phyloP scores from a whole-genome alignment of 2,888 invertebrate species.

The Autographa gamma region DNA sequence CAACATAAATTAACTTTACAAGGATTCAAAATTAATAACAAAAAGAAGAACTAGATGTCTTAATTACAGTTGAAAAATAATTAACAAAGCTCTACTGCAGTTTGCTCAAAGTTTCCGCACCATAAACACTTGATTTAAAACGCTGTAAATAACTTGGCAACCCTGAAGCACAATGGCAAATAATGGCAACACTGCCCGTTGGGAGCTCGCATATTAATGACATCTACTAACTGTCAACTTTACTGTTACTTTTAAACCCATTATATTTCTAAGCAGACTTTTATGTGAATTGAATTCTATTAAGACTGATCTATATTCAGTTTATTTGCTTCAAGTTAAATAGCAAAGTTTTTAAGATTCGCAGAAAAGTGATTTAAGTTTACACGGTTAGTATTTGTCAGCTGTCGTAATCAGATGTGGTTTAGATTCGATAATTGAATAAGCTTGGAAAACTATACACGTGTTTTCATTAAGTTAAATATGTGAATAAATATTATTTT shows the following conservation, averaged over 20 bases:
- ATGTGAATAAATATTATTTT: too few species aligned
- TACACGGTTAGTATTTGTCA: not conserved
- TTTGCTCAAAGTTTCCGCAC: not conserved
- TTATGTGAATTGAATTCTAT: constrained; percentile 27
- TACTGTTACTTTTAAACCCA: constrained; percentile 51
- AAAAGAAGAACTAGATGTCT: not conserved
- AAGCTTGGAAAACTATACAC: not conserved
- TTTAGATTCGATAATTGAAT: not conserved
- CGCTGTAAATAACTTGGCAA: constrained; percentile 23
- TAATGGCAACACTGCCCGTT: constrained; percentile 36
- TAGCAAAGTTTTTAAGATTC: constrained; percentile 4
- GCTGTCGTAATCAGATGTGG: not conserved
- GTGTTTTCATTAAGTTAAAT: not conserved
- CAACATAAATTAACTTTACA: too few species aligned
- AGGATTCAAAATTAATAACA: not conserved
- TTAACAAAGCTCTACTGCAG: not conserved
- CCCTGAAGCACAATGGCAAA: constrained; percentile 30
- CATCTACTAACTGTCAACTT: constrained; percentile 46
- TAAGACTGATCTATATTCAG: constrained; percentile 19
- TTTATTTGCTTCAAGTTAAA: constrained; percentile 31
- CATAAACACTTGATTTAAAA: constrained; percentile 1
- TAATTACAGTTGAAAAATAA: not conserved
- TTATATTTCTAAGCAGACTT: constrained; percentile 46
- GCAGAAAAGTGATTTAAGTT: not conserved
- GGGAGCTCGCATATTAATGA: constrained; percentile 47